Percentiles rank a stretch among this genome's conserved stretches.
phyloP scores from a whole-genome alignment of 2,797 vertebrate genomes.

The Mycteria americana region DNA sequence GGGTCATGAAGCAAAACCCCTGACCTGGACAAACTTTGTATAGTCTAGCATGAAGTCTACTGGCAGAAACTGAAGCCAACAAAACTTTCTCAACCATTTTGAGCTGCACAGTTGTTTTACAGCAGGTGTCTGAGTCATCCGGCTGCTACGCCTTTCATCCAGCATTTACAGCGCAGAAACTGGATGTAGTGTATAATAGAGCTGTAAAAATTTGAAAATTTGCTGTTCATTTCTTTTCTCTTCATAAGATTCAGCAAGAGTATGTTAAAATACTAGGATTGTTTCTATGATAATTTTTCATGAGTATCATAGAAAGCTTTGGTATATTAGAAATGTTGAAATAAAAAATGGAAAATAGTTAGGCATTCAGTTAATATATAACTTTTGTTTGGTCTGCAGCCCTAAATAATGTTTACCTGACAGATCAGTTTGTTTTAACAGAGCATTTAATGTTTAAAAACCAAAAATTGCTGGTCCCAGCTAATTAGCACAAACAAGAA shows the following conservation, averaged over 20 bases:
- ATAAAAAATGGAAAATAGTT: background rate
- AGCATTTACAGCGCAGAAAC: background rate
- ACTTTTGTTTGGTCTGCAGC: background rate
- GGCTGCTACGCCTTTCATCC: background rate
- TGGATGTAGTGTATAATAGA: background rate
- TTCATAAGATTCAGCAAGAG: background rate
- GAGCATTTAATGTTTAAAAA: conserved; percentile 25
- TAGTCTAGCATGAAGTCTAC: background rate
- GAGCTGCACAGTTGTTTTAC: background rate
- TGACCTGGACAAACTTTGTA: background rate
- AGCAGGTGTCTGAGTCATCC: background rate
- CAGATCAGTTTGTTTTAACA: background rate
- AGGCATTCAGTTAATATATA: background rate
- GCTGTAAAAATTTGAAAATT: background rate
- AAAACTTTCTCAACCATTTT: background rate
- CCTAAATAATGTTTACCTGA: conserved; percentile 9
- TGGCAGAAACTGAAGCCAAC: background rate
- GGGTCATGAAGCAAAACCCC: background rate
- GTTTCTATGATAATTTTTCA: background rate
- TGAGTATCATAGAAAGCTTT: background rate
- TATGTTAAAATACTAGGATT: background rate
- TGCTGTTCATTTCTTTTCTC: background rate
- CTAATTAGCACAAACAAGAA: background rate
- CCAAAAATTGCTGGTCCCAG: background rate
- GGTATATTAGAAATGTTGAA: background rate